phyloP scores from a whole-genome alignment of 2,113 vertebrate species.

The Pyrgilauda ruficollis region DNA sequence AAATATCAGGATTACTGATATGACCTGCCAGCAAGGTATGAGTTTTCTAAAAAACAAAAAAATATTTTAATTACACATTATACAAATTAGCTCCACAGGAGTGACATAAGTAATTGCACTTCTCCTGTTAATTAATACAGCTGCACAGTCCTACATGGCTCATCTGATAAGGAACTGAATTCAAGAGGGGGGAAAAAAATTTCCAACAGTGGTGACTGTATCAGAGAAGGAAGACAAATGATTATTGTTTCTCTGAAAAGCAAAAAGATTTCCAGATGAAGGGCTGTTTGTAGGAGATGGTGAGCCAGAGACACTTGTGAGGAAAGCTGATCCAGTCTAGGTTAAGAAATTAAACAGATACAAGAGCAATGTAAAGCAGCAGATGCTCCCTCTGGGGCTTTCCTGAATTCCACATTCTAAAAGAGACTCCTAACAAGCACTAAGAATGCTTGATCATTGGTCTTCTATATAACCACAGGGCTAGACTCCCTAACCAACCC shows the following conservation, averaged over 20 bases:
- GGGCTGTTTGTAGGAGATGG: not conserved
- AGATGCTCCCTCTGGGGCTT: not conserved
- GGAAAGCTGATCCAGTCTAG: not conserved
- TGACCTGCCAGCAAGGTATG: not conserved
- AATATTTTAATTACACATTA: not conserved
- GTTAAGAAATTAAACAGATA: not conserved
- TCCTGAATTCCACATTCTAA: not conserved
- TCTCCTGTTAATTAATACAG: conserved; percentile 2
- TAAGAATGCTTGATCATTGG: not conserved
- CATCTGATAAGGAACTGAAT: not conserved
- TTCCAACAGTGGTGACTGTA: not conserved
- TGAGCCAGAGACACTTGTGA: not conserved
- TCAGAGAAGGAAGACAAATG: not conserved
- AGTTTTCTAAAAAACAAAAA: not conserved
- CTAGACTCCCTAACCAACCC: not conserved
- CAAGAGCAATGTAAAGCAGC: not conserved
- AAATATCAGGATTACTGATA: not conserved
- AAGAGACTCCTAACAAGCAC: not conserved
- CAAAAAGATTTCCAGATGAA: not conserved
- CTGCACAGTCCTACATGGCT: not conserved
- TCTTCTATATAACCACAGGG: not conserved
- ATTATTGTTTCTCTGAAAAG: not conserved
- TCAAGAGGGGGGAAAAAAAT: not conserved
- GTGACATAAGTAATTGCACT: not conserved
- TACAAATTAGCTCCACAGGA: not conserved